Evolutionary conservation across 2,888 invertebrate species (phyloP).

Genomic region (Eristalinus aeneus): DNA sequence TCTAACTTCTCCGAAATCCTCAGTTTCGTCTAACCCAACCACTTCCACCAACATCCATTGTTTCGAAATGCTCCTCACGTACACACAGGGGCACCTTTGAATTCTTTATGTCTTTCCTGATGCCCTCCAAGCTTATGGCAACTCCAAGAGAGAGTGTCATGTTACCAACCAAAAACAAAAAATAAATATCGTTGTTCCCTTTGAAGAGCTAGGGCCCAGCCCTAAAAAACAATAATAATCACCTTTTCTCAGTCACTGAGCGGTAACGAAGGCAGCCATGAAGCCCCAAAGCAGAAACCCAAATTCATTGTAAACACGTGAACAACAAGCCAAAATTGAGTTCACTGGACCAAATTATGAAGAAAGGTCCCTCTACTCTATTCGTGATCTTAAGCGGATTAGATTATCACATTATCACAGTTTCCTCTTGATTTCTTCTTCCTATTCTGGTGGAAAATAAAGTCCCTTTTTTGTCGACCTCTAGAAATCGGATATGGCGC

Average conservation of each 20-base stretch:
- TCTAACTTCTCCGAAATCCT: slow-evolving; percentile 18
- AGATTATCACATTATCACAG: slow-evolving; percentile 54
- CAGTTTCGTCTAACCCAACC: neutral
- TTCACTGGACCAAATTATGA: slow-evolving; percentile 63
- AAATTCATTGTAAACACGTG: slow-evolving; percentile 41
- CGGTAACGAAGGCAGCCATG: neutral
- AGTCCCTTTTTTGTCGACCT: neutral
- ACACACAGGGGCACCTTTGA: neutral
- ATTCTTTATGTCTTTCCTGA: neutral
- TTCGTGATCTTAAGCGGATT: slow-evolving; percentile 59
- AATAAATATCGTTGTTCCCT: neutral
- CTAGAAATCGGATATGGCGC: slow-evolving; percentile 64
- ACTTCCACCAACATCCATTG: neutral
- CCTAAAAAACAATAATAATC: neutral
- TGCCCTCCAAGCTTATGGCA: neutral
- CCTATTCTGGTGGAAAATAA: neutral
- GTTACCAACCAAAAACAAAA: neutral
- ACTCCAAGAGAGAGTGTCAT: neutral
- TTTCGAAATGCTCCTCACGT: neutral
- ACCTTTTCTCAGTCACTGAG: neutral
- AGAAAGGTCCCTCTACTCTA: slow-evolving; percentile 20
- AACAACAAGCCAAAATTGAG: slow-evolving; percentile 49
- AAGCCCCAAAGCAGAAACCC: neutral
- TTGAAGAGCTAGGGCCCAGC: neutral
- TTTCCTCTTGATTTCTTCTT: neutral